Base-by-base conservation (phyloP, 2,888 invertebrate species). In the Phyto melanocephala region DNA sequence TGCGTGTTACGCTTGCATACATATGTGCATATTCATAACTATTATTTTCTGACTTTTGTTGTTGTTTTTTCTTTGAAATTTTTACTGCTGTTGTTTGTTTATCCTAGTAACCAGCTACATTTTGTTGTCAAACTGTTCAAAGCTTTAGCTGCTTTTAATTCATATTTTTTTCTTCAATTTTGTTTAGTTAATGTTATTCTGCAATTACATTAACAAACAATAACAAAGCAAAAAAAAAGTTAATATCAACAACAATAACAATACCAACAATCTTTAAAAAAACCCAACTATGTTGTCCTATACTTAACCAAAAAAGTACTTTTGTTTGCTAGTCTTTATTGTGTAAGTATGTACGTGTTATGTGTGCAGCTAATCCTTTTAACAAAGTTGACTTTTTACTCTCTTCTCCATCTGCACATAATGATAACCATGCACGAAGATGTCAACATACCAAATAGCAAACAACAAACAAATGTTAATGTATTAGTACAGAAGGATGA, bases 291-390 rank as follows among this genome's bases (percentile, higher is more conserved):
- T 77, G 17, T 22, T 62, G 33, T 47, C 54, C 54, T 45, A 63
- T 54, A 45, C 62, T 45, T 62, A 52, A 35, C 15, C 10, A 20
- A 22, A 67, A 54, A 56, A 71, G 24, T 22, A 72, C 37, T 28
- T 15, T 67, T 35, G 33, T 67, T 76, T 70, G 15, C 45, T 63
- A 37, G 24, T 47, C 35, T 47, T 28, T 15, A n/a, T 50, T 60
- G 62, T 52, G 50, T 52, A 42, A 33, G 20, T 42, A 42, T 33
- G 42, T 77, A 80, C 72, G 72, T 79, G 65, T 70, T 65, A 74
- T 74, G 52, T 75, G 76, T 79, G 65, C 45, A 76, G 71, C 67
- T 82, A 82, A 82, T 82, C 82, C 82, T 79, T 82, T 82, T 82
- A 82, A 50, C 71, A 79, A 76, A 71, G 60, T 82, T 82, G 71